Evolutionary conservation across 2,113 vertebrate genomes (phyloP).

Genomic region (Actenoides hombroni): DNA sequence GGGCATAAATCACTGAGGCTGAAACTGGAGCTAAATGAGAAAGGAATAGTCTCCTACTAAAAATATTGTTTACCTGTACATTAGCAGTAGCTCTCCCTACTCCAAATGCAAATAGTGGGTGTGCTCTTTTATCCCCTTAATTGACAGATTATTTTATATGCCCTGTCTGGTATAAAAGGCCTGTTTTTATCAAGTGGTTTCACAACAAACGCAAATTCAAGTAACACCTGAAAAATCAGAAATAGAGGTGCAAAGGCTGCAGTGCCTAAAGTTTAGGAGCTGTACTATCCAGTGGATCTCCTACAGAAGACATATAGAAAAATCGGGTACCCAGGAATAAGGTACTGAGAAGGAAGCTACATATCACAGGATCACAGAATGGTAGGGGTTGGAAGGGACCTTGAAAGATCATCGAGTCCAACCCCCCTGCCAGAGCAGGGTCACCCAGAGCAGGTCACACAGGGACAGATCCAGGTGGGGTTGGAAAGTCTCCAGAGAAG

Average conservation of each 20-base stretch:
- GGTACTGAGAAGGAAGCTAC: neutral
- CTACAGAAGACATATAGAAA: neutral
- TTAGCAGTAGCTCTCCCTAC: neutral
- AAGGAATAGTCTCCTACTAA: neutral
- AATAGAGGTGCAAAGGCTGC: rapidly evolving
- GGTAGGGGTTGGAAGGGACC: no score
- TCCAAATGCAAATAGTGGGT: neutral
- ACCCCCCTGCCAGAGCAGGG: no score
- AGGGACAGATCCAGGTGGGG: no score
- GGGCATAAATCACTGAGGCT: neutral
- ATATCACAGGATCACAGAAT: no score
- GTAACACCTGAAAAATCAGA: neutral
- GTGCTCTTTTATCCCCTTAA: neutral
- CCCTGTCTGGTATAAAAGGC: neutral
- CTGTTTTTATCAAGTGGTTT: neutral
- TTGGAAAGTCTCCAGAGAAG: no score
- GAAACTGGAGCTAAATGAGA: neutral
- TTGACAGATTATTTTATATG: neutral
- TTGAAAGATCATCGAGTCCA: no score
- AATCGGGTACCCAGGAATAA: neutral
- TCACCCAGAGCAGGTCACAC: no score
- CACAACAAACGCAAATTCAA: neutral
- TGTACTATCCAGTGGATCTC: neutral
- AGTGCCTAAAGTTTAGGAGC: neutral
- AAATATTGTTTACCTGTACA: neutral